Evolutionary conservation across 2,113 vertebrate genomes (phyloP).

Genomic region (Lanius ludovicianus): DNA sequence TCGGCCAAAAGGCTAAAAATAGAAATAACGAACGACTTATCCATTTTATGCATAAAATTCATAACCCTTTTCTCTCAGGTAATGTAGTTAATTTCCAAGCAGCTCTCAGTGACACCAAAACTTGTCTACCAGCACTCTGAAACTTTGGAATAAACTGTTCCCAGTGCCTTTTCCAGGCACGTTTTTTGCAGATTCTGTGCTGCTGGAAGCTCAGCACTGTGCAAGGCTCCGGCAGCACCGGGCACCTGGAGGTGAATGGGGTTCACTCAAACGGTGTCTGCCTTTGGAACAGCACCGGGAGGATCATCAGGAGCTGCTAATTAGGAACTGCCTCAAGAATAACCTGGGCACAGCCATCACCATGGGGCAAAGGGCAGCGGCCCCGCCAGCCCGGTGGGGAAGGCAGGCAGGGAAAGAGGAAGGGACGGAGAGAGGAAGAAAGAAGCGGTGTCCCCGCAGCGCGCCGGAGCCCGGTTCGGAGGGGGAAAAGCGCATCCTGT

Average conservation of each 20-base stretch:
- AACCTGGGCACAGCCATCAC: rapidly evolving
- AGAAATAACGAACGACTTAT: neutral
- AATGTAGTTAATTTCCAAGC: rapidly evolving
- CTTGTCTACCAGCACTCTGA: neutral
- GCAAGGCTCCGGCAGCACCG: neutral
- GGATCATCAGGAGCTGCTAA: rapidly evolving
- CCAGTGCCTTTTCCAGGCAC: neutral
- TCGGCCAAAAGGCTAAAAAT: neutral
- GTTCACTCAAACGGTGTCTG: neutral
- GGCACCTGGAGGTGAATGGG: rapidly evolving
- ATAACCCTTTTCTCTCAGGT: rapidly evolving
- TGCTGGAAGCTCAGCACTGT: rapidly evolving
- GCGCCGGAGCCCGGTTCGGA: neutral
- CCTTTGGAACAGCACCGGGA: neutral
- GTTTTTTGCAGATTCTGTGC: neutral
- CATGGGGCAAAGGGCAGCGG: neutral
- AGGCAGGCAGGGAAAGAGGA: neutral
- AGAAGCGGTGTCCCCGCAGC: neutral
- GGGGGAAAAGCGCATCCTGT: neutral
- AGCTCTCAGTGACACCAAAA: too few relatives aligned
- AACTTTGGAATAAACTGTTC: neutral
- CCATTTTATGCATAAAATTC: rapidly evolving
- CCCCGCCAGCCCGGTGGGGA: neutral
- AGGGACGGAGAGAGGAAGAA: too few relatives aligned
- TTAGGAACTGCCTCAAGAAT: rapidly evolving